Percentiles rank a stretch among this genome's conserved stretches.
These are phyloP conservation scores for Melanotaenia maccullochi DNA, from an alignment of 2,797 vertebrate species.

Conservation along the genomic window DNA sequence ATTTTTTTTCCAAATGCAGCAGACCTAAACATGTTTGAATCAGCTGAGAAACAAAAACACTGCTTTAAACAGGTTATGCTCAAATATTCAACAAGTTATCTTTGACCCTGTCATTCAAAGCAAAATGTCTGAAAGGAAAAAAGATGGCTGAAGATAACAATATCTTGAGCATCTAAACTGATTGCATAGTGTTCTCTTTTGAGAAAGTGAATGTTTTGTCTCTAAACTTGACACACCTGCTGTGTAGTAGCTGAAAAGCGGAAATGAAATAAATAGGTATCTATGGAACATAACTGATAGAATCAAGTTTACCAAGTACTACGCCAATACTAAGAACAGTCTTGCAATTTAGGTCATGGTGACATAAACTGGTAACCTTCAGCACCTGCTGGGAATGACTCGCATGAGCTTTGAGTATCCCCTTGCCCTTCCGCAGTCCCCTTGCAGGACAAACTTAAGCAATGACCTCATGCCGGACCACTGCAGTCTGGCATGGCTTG, in stretches of 20 bases:
- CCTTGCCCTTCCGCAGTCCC: slow-evolving; percentile 11
- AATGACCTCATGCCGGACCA: slow-evolving; percentile 71
- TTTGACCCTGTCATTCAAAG: background rate
- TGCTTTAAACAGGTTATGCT: background rate
- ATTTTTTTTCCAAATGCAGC: slow-evolving; percentile 1
- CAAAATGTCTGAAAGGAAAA: background rate
- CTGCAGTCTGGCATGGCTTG: slow-evolving; percentile 51
- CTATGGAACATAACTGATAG: background rate
- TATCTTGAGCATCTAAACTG: background rate
- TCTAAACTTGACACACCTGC: slow-evolving; percentile 22
- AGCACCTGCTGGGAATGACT: slow-evolving; percentile 55
- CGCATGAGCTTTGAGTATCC: slow-evolving; percentile 40
- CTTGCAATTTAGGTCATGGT: slow-evolving; percentile 6
- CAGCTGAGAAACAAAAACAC: background rate
- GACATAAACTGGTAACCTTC: slow-evolving; percentile 7
- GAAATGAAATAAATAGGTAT: background rate
- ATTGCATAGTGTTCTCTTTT: background rate
- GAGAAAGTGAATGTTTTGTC: slow-evolving; percentile 18
- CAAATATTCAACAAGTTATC: slow-evolving; percentile 4
- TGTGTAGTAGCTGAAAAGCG: slow-evolving; percentile 10
- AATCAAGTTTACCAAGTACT: background rate
- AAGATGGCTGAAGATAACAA: slow-evolving; percentile 3
- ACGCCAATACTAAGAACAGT: background rate
- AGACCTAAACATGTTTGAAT: slow-evolving; percentile 2
- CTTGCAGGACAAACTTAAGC: slow-evolving; percentile 52